Evolutionary conservation across 2,888 invertebrate genomes (phyloP), one percentile per base, ranked within the genome.

Genomic region (Ormyrus labotus): DNA sequence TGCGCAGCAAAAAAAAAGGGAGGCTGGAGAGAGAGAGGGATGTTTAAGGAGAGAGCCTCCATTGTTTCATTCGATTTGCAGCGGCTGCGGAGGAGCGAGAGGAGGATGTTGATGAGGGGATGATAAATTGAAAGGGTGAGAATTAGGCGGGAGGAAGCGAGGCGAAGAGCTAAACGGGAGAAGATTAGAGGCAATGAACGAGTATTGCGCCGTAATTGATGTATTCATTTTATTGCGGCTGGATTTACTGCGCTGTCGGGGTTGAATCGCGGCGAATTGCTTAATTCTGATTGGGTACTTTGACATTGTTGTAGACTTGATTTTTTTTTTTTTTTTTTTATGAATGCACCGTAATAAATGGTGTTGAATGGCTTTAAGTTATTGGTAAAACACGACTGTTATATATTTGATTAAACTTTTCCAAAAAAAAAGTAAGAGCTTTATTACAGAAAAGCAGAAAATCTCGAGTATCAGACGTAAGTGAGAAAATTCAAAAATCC

Each of bases 71-170:
- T 81, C 71, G 78, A 81, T 78, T 78, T 78, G 13, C 68, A 48
- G 55, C 50, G 48, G 34, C n/a, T 6, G 51, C 6, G 8, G 34
- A n/a, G 53, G 47, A 63, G 57, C 70, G 50, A 74, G 74, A 9
- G 68, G 58, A 53, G 48, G 53, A 55, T 13, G 75, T 69, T 34
- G 34, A 34, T 34, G 71, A 75, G 69, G 82, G 74, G 82, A 71
- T 80, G 83, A 83, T 81, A 81, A 78, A 83, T 72, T 76, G 81
- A 81, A 83, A 75, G 84, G 81, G 72, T 61, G 83, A 82, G 80
- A 67, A 80, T 80, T 70, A 70, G 58, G 47, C 72, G 45, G 63
- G 63, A 64, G 51, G 70, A 57, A 74, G 69, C n/a, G 57, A 45
- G 57, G 51, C 51, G 63, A 67, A 53, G 63, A 60, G 72, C 63